Conservation (phyloP, 2,888 invertebrate genomes). For the Adelphocoris suturalis region DNA sequence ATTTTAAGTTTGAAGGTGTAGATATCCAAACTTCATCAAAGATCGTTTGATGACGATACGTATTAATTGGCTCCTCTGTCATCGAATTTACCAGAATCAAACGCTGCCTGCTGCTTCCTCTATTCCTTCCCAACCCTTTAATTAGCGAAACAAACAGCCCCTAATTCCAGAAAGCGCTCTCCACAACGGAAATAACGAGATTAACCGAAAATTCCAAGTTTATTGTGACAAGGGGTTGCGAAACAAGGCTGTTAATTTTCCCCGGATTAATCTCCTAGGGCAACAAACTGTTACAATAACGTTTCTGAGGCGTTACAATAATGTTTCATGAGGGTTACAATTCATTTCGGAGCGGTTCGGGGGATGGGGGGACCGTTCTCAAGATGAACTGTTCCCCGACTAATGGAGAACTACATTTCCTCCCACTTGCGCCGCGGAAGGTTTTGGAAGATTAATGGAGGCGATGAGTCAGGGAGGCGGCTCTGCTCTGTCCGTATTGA, state of each 20-base stretch:
- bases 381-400: slow-evolving; percentile 2
- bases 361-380: neutral
- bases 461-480: neutral
- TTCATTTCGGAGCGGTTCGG: neutral
- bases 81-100: too few species aligned
- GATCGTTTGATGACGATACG: too few species aligned
- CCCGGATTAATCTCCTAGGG: neutral
- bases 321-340: neutral
- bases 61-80: too few species aligned
- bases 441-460: neutral
- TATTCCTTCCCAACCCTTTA: too few species aligned
- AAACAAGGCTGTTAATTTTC: neutral
- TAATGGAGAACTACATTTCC: slow-evolving; percentile 25
- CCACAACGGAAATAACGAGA: too few species aligned
- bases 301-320: neutral
- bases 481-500: neutral
- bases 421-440: neutral
- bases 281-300: slow-evolving; percentile 10
- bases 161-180: too few species aligned
- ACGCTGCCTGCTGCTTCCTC: too few species aligned
- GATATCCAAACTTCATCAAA: too few species aligned
- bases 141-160: too few species aligned
- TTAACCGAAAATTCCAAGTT: too few species aligned
- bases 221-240: too few species aligned
- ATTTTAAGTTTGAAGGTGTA: too few species aligned